Conservation (phyloP, 1,140 invertebrate species). For the Drosophila azteca region DNA sequence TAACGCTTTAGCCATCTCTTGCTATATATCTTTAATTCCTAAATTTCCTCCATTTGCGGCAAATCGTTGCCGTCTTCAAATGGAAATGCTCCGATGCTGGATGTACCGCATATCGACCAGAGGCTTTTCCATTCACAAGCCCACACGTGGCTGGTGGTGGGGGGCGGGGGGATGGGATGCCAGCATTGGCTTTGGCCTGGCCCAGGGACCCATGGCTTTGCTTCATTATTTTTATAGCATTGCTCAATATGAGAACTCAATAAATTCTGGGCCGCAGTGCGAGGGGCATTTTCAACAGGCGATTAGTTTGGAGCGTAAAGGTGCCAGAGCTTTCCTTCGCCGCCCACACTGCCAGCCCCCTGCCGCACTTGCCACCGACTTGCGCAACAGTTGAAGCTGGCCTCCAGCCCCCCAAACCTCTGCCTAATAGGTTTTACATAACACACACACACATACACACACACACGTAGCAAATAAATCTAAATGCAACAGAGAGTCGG, state of each 20-base stretch:
- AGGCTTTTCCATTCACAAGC: not conserved
- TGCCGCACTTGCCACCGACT: not conserved
- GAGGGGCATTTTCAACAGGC: slow-evolving; percentile 72
- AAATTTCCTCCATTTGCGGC: not conserved
- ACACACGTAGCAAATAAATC: slow-evolving; percentile 59
- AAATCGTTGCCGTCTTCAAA: not conserved
- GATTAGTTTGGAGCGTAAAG: slow-evolving; percentile 67
- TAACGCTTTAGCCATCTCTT: too few relatives aligned
- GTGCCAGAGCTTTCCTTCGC: slow-evolving; percentile 22
- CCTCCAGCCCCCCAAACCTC: slow-evolving; percentile 1
- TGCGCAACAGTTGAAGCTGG: slow-evolving; percentile 64
- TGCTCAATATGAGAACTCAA: slow-evolving; percentile 81
- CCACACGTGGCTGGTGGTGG: too few relatives aligned
- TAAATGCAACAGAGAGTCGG: slow-evolving; percentile 59
- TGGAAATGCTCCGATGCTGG: not conserved
- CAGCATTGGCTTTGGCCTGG: slow-evolving; percentile 5
- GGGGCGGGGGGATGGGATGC: not conserved
- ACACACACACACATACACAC: slow-evolving; percentile 63
- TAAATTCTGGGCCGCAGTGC: slow-evolving; percentile 66
- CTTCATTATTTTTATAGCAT: slow-evolving; percentile 79
- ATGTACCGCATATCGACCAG: slow-evolving; percentile 16
- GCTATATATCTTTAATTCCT: too few relatives aligned
- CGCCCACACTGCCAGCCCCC: too few relatives aligned
- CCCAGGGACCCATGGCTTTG: slow-evolving; percentile 28
- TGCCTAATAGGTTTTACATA: slow-evolving; percentile 74